Evolutionary conservation across 2,797 vertebrate genomes (phyloP).

Genomic region (Lacerta bilineata): DNA sequence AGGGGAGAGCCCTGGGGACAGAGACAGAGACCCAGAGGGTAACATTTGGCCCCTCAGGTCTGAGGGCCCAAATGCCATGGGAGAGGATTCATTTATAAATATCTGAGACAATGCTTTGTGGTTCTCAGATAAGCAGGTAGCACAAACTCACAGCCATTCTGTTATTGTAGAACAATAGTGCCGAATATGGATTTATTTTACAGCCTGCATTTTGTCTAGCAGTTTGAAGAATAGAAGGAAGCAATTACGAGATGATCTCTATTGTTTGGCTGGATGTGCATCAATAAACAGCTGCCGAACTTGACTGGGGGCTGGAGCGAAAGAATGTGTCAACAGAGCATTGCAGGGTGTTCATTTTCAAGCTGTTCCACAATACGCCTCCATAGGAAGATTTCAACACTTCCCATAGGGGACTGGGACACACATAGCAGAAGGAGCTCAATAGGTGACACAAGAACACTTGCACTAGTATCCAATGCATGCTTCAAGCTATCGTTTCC

Average conservation of each 20-base stretch:
- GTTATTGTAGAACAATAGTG: neutral
- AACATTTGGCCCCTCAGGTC: no score
- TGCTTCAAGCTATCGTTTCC: neutral
- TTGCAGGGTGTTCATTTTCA: conserved; percentile 42
- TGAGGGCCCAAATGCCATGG: neutral
- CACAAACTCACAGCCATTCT: conserved; percentile 36
- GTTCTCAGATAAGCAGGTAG: neutral
- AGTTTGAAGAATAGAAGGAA: neutral
- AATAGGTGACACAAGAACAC: neutral
- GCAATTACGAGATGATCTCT: conserved; percentile 61
- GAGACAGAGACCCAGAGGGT: no score
- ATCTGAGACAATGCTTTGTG: neutral
- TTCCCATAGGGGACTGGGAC: neutral
- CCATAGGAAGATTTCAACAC: neutral
- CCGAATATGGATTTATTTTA: conserved; percentile 53
- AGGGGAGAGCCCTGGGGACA: no score
- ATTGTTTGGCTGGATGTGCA: conserved; percentile 53
- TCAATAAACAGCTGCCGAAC: conserved; percentile 55
- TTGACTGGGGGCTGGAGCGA: conserved; percentile 50
- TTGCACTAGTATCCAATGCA: neutral
- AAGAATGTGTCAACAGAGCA: conserved; percentile 48
- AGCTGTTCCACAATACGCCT: conserved; percentile 1
- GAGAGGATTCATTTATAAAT: neutral
- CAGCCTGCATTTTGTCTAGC: conserved; percentile 26
- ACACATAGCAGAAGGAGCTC: neutral